A percentile compares a stretch with the other conserved stretches of the same genome.
Conservation (phyloP, 2,888 invertebrate genomes). For the Pilophorus perplexus region DNA sequence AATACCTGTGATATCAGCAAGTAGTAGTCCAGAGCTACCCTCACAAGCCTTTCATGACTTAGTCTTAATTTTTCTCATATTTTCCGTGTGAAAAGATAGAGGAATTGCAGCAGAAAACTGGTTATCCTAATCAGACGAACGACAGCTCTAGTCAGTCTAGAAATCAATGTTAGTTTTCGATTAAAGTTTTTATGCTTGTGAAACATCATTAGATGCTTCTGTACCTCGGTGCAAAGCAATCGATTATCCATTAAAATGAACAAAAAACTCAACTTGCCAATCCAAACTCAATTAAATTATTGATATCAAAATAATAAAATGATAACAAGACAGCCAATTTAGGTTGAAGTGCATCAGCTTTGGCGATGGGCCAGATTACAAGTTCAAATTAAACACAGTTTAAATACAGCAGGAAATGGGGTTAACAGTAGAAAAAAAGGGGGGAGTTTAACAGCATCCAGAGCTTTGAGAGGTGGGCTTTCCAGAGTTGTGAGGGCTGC, state of each 20-base stretch:
- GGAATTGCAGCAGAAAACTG: not conserved
- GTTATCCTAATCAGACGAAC: not conserved
- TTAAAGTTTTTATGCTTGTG: no score
- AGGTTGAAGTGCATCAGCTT: no score
- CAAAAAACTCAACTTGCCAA: not conserved
- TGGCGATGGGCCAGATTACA: not conserved
- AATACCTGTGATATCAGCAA: not conserved
- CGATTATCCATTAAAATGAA: not conserved
- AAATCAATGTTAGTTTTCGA: not conserved
- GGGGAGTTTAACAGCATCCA: slow-evolving; percentile 76
- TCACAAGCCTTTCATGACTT: slow-evolving; percentile 8
- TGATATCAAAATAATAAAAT: not conserved
- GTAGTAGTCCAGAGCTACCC: not conserved
- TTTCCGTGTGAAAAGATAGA: not conserved
- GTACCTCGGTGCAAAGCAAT: no score
- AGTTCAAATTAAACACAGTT: not conserved
- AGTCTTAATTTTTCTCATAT: not conserved
- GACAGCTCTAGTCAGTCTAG: not conserved
- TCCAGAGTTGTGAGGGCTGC: slow-evolving; percentile 73
- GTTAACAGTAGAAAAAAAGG: not conserved
- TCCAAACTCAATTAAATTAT: not conserved
- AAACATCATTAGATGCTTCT: no score
- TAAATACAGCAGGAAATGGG: not conserved
- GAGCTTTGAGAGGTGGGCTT: slow-evolving; percentile 75
- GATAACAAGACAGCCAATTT: not conserved